A percentile compares a stretch with the other conserved stretches of the same genome.
phyloP scores from a whole-genome alignment of 2,888 invertebrate species.

The Habroteleia sp. region DNA sequence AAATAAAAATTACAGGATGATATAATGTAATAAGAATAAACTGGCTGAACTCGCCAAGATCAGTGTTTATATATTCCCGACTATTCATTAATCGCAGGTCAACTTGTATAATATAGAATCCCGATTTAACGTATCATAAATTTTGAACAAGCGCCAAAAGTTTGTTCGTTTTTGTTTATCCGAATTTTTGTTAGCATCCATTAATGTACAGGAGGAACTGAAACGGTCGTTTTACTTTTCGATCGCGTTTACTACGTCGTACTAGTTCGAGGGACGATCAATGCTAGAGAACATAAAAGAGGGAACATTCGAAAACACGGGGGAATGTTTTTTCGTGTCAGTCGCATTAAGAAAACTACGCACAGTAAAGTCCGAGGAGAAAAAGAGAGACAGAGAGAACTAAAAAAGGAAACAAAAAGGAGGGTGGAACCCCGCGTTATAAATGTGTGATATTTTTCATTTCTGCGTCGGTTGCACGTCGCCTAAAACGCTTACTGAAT shows the following conservation, averaged over 20 bases:
- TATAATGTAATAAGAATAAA: no score
- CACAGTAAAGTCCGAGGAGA: slow-evolving; percentile 15
- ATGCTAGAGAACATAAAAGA: slow-evolving; percentile 29
- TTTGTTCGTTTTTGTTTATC: slow-evolving; percentile 9
- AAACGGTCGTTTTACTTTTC: slow-evolving; percentile 26
- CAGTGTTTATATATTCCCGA: no score
- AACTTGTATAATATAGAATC: neutral
- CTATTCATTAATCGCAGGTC: neutral
- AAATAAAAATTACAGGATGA: no score
- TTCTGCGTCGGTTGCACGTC: neutral
- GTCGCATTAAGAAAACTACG: slow-evolving; percentile 49
- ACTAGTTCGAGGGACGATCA: slow-evolving; percentile 28
- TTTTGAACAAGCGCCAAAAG: neutral
- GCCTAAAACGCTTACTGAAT: neutral
- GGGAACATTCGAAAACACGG: slow-evolving; percentile 20
- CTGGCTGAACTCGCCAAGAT: no score
- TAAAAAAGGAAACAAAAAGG: no score
- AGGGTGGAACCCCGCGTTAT: slow-evolving; percentile 16
- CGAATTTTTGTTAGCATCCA: slow-evolving; percentile 4
- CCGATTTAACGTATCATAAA: slow-evolving; percentile 4
- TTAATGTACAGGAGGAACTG: neutral
- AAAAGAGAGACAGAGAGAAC: neutral
- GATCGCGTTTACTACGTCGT: slow-evolving; percentile 25
- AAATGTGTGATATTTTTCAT: slow-evolving; percentile 17
- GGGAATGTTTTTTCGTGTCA: slow-evolving; percentile 44